Base-by-base conservation (phyloP, 1,140 invertebrate genomes). In the Euura saliciscinereae region DNA sequence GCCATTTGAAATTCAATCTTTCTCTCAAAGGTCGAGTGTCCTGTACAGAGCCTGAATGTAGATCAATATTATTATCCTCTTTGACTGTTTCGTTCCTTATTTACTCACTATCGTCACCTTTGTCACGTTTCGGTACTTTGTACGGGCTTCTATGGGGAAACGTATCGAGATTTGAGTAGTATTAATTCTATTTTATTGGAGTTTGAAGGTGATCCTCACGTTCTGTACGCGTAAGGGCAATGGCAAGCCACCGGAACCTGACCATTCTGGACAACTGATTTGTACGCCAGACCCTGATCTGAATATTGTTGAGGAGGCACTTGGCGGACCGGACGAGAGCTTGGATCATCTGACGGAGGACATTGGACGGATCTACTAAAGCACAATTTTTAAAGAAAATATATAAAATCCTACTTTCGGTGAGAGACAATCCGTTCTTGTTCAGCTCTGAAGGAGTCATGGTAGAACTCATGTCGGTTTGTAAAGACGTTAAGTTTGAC, bases 401-500 rank as follows among this genome's bases (percentile, higher is more conserved):
- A 6, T 8, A n/a, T 59, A 11, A 59, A 11, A 59, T 59, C 51
- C 3, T 59, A 59, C 51, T 59, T 59, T 59, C 51, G 51, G 13
- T 59, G 13, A 59, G 6, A 11, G 4, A 44, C 1, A 43, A 65
- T 43, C 65, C 13, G 11, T 45, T 70, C 8, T 65, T 11, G 44
- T 65, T 45, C 13, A 70, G 45, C 42, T 59, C 45, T 11, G 69
- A 68, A 7, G 68, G 13, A 69, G 28, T 66, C 7, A 64, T 66
- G 6, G 43, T 59, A n/a, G 66, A 75, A 73, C 43, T 74, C 42
- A 28, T 5, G 44, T 83, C 80, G 2, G 78, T 71, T 13, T 69
- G 73, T 42, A 80, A 73, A 6, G 81, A 82, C 4, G 79, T 78
- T 70, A 78, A 10, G 72, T 83, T 80, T 2, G 80, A 80, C 43